A percentile compares a stretch with the other conserved stretches of the same genome.
Conservation (phyloP, 2,888 invertebrate genomes). For the Hypselothyrea guttata region DNA sequence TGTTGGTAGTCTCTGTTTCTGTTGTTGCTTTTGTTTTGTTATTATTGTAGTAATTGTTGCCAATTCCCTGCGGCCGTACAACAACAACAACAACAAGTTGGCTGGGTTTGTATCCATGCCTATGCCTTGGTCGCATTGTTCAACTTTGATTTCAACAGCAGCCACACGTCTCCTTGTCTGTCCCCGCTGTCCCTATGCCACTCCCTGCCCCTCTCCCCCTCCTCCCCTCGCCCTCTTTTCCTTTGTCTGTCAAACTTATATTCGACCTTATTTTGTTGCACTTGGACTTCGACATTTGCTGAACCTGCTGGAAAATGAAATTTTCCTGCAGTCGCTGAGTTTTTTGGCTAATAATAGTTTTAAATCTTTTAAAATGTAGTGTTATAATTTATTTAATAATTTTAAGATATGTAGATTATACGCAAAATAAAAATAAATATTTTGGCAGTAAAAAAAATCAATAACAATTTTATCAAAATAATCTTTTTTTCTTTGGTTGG, state of each 20-base stretch:
- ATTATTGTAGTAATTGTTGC: conserved; percentile 63
- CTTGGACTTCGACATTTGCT: conserved; percentile 60
- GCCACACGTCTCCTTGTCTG: conserved; percentile 8
- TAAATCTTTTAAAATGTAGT: no score
- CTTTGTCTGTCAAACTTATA: conserved; percentile 1
- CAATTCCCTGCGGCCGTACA: conserved; percentile 65
- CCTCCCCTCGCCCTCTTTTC: no score
- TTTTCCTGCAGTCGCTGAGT: not conserved
- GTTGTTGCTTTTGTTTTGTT: conserved; percentile 47
- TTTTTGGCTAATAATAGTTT: no score
- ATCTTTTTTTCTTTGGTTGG: no score
- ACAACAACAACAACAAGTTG: no score
- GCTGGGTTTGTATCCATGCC: conserved; percentile 52
- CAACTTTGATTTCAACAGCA: conserved; percentile 43
- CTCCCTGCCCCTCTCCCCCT: not conserved
- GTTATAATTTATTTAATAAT: no score
- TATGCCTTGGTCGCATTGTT: conserved; percentile 53
- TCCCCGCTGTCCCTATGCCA: conserved; percentile 1
- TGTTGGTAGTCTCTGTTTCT: conserved; percentile 26
- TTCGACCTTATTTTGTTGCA: conserved; percentile 51
- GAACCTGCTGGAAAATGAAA: conserved; percentile 14
- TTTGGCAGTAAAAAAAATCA: no score
- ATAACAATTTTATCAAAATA: no score
- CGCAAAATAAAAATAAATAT: no score
- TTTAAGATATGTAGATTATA: no score